A percentile compares a stretch with the other conserved stretches of the same genome.
phyloP scores from a whole-genome alignment of 2,113 vertebrate genomes.

The Ictidomys tridecemlineatus region DNA sequence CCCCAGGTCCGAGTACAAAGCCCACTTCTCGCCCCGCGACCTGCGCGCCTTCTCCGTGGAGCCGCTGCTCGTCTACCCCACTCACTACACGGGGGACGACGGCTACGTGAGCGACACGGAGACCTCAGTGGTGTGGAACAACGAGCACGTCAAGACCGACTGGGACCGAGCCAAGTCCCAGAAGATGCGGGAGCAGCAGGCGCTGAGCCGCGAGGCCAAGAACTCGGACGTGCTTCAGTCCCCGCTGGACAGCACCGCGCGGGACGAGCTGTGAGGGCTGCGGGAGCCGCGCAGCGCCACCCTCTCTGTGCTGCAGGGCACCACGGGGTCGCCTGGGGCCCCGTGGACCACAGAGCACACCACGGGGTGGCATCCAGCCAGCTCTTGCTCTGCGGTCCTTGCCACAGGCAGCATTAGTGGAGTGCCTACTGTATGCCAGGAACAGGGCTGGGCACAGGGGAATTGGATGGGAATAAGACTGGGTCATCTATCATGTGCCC shows the following conservation, averaged over 20 bases:
- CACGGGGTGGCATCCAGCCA: not conserved
- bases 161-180: conserved; percentile 94
- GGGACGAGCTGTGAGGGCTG: conserved; percentile 92
- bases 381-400: not conserved
- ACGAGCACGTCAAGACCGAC: conserved; percentile 92
- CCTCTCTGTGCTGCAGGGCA: not conserved
- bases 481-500: not conserved
- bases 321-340: not conserved
- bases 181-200: conserved; percentile 93
- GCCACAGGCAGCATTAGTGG: conserved; percentile 7
- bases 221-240: conserved; percentile 94
- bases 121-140: conserved; percentile 96
- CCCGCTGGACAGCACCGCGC: conserved; percentile 91
- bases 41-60: conserved; percentile 94
- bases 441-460: not conserved
- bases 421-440: not conserved
- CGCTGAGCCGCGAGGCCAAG: conserved; percentile 93
- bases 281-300: not conserved
- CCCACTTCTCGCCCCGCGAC: conserved; percentile 92
- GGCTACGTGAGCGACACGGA: conserved; percentile 97
- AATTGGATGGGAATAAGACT: not conserved
- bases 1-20: conserved; percentile 92
- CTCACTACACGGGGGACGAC: conserved; percentile 94
- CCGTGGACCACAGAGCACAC: not conserved
- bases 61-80: conserved; percentile 94